Conservation (phyloP, 1,140 invertebrate species). For the Papilio glaucus region DNA sequence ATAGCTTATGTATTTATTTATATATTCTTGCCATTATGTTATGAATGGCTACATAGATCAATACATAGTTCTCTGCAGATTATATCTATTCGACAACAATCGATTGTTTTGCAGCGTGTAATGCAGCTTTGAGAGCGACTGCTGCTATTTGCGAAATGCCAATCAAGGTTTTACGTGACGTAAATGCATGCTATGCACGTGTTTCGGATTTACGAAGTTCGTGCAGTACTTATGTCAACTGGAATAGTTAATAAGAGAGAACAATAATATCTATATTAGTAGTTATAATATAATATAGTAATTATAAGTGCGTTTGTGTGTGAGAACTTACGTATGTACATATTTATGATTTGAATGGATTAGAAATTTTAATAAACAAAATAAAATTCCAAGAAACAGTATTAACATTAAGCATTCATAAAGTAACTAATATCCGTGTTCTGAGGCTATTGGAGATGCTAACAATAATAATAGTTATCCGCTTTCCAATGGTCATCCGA, state of each 20-base stretch:
- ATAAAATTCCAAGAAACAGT: no score
- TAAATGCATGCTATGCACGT: slow-evolving; percentile 9
- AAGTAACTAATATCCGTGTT: no score
- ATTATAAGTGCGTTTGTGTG: neutral
- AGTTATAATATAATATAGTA: no score
- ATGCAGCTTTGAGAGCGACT: slow-evolving; percentile 11
- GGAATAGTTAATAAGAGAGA: slow-evolving; percentile 3
- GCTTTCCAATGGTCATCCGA: no score
- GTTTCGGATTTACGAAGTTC: slow-evolving; percentile 18
- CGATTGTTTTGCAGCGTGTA: slow-evolving; percentile 13
- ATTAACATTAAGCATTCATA: no score
- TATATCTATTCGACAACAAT: slow-evolving; percentile 14
- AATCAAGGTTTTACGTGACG: slow-evolving; percentile 19
- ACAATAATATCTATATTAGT: no score
- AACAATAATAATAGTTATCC: no score
- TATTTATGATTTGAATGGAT: neutral
- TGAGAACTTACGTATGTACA: no score
- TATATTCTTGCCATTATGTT: slow-evolving; percentile 14
- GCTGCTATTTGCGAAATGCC: slow-evolving; percentile 12
- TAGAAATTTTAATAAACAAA: no score
- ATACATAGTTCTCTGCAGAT: slow-evolving; percentile 8
- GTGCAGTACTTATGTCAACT: slow-evolving; percentile 1
- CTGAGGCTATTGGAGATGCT: no score
- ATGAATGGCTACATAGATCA: neutral
- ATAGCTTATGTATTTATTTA: slow-evolving; percentile 32